Evolutionary conservation across 1,140 invertebrate species (phyloP).

Genomic region (Hetaerina americana): DNA sequence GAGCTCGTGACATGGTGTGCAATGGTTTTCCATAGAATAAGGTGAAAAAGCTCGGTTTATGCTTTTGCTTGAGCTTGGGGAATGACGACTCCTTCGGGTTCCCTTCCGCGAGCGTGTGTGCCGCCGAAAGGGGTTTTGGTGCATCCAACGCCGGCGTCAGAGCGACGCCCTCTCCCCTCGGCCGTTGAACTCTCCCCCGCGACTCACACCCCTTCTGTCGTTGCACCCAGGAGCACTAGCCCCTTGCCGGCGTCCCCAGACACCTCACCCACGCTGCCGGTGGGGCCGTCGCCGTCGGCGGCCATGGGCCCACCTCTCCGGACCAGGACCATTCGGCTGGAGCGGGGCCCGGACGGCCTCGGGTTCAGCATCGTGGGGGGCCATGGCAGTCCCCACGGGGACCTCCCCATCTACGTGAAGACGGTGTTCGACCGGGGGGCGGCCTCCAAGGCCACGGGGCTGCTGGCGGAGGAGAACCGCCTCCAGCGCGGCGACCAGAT

Average conservation of each 20-base stretch:
- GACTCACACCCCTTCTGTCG: too few relatives aligned
- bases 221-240: neutral
- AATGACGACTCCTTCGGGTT: too few relatives aligned
- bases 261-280: conserved; percentile 11
- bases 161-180: too few relatives aligned
- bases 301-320: neutral
- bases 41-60: too few relatives aligned
- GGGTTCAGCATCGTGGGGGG: conserved; percentile 75
- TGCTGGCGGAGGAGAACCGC: conserved; percentile 16
- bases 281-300: conserved; percentile 8
- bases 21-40: too few relatives aligned
- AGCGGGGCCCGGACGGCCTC: conserved; percentile 56
- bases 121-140: too few relatives aligned
- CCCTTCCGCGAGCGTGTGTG: too few relatives aligned
- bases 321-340: conserved; percentile 40
- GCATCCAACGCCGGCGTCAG: too few relatives aligned
- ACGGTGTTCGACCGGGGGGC: conserved; percentile 66
- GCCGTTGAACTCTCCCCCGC: too few relatives aligned
- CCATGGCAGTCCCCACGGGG: conserved; percentile 55
- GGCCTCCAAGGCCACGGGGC: conserved; percentile 52
- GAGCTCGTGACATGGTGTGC: too few relatives aligned
- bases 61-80: too few relatives aligned
- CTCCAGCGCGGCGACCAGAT: conserved; percentile 42
- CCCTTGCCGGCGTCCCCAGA: neutral
- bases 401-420: conserved; percentile 70